Evolutionary conservation across 1,140 invertebrate species (phyloP).

Genomic region (Meteorus sp.): DNA sequence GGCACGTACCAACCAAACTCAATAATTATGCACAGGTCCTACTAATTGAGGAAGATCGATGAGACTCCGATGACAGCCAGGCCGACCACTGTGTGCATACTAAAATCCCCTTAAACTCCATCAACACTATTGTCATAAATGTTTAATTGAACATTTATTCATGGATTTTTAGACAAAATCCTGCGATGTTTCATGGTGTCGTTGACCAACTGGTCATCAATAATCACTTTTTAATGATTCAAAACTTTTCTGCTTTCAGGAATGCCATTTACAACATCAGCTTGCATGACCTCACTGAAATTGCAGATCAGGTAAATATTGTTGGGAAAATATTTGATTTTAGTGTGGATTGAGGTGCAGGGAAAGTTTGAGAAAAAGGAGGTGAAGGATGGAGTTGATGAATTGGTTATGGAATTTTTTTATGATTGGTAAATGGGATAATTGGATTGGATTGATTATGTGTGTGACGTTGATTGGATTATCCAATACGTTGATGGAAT

Average conservation of each 20-base stretch:
- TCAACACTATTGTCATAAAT: not conserved
- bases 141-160: not conserved
- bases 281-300: constrained; percentile 69
- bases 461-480: no score
- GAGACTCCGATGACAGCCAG: constrained; percentile 24
- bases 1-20: constrained; percentile 28
- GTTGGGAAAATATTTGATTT: constrained; percentile 3
- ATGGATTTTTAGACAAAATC: not conserved
- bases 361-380: no score
- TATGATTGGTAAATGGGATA: no score
- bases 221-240: constrained; percentile 5
- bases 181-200: no score
- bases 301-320: constrained; percentile 59
- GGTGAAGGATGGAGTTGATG: no score
- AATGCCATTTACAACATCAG: constrained; percentile 83
- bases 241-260: constrained; percentile 60
- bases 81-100: not conserved
- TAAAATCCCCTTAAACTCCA: constrained; percentile 8
- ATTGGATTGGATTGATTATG: no score
- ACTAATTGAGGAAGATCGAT: constrained; percentile 36
- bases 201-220: not conserved
- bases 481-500: no score
- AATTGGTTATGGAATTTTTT: no score
- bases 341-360: constrained; percentile 2
- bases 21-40: constrained; percentile 31